Conservation (phyloP, 2,113 vertebrate species). For the Oreochromis aureus region DNA sequence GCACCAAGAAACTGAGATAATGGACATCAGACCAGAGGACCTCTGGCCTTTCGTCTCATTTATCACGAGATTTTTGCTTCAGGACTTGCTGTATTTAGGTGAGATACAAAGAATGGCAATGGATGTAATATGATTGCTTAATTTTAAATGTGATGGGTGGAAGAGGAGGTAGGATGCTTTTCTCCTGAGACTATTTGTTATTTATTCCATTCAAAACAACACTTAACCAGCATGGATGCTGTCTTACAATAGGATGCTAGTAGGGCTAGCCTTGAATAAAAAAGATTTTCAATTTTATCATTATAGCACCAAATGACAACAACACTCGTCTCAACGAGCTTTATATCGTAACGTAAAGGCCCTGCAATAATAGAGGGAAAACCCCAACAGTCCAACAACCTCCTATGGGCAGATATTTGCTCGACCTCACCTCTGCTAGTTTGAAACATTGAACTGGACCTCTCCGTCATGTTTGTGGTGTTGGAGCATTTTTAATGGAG, state of each 20-base stretch:
- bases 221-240: background rate
- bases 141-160: background rate
- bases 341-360: background rate
- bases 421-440: background rate
- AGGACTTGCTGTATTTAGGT: background rate
- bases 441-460: background rate
- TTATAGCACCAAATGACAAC: background rate
- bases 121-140: background rate
- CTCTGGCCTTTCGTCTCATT: background rate
- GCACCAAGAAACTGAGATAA: background rate
- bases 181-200: background rate
- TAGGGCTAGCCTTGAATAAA: background rate
- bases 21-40: background rate
- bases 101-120: background rate
- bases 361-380: background rate
- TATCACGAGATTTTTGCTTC: background rate
- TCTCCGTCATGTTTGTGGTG: fast-evolving
- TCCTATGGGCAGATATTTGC: background rate
- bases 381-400: background rate
- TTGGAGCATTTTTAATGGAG: background rate
- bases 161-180: background rate
- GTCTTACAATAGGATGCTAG: background rate
- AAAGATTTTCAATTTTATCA: background rate
- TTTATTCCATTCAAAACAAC: background rate
- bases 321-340: fast-evolving